Evolutionary conservation across 2,113 vertebrate species (phyloP).

Genomic region (Lucifuga dentata): DNA sequence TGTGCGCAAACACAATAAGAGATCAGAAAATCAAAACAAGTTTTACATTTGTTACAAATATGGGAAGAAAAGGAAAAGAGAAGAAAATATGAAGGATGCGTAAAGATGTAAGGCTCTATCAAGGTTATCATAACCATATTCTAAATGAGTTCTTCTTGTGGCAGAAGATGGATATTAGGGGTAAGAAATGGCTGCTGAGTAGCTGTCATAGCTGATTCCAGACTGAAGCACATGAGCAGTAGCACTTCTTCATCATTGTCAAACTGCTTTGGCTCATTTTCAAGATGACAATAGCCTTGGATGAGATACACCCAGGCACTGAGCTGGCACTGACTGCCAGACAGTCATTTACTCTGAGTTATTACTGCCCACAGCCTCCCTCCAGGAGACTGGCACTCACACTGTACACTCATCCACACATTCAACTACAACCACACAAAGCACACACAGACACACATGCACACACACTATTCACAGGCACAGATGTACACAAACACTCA

Average conservation of each 20-base stretch:
- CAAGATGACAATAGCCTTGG: slow-evolving; percentile 61
- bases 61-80: slow-evolving; percentile 32
- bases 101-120: slow-evolving; percentile 23
- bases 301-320: slow-evolving; percentile 51
- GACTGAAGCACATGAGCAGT: not conserved
- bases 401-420: slow-evolving; percentile 4
- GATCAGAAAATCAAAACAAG: not conserved
- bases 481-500: slow-evolving; percentile 36
- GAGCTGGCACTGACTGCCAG: slow-evolving; percentile 53
- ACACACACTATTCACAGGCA: not conserved
- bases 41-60: slow-evolving; percentile 12
- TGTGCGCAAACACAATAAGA: not conserved
- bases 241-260: not conserved
- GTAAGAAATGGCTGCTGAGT: slow-evolving; percentile 42
- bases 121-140: slow-evolving; percentile 7
- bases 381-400: slow-evolving; percentile 47
- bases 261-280: slow-evolving; percentile 60
- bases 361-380: slow-evolving; percentile 73
- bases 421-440: slow-evolving; percentile 12
- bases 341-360: slow-evolving; percentile 69
- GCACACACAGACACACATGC: slow-evolving; percentile 15
- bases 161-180: slow-evolving; percentile 11
- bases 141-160: slow-evolving; percentile 30
- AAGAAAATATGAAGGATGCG: slow-evolving; percentile 41
- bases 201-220: slow-evolving; percentile 31